Evolutionary conservation across 2,797 vertebrate species (phyloP).

Genomic region (Sebastes cheni): DNA sequence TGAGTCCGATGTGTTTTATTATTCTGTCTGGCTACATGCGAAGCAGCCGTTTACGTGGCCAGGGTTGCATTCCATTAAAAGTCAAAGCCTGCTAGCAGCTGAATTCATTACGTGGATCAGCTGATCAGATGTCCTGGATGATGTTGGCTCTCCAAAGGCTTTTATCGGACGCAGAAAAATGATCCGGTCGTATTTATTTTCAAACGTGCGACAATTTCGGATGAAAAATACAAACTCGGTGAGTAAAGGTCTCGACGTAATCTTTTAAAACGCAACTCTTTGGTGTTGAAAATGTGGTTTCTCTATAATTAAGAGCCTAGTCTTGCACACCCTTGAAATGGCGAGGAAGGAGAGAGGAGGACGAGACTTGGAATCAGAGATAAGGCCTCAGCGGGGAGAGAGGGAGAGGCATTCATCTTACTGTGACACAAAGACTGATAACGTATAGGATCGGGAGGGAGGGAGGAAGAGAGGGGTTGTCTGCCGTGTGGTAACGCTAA

Average conservation of each 20-base stretch:
- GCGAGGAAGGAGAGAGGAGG: constrained; percentile 22
- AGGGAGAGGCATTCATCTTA: constrained; percentile 70
- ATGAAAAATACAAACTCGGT: too few relatives aligned
- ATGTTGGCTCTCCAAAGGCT: background rate
- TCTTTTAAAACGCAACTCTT: constrained; percentile 24
- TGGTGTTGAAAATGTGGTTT: constrained; percentile 19
- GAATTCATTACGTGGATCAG: background rate
- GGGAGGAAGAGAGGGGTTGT: background rate
- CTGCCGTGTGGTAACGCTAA: constrained; percentile 32
- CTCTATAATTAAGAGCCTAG: constrained; percentile 42
- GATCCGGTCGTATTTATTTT: background rate
- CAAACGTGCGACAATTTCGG: too few relatives aligned
- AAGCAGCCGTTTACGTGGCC: background rate
- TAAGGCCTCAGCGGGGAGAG: constrained; percentile 47
- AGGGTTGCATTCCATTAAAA: background rate
- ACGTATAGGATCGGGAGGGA: background rate
- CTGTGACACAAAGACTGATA: constrained; percentile 71
- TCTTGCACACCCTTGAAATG: constrained; percentile 51
- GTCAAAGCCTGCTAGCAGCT: background rate
- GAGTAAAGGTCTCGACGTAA: too few relatives aligned
- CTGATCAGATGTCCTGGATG: background rate
- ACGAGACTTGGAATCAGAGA: constrained; percentile 45
- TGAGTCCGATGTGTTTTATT: background rate
- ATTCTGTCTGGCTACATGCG: background rate
- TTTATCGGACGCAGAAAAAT: background rate